phyloP scores from a whole-genome alignment of 1,140 invertebrate genomes.

The Drosophila suzukii region DNA sequence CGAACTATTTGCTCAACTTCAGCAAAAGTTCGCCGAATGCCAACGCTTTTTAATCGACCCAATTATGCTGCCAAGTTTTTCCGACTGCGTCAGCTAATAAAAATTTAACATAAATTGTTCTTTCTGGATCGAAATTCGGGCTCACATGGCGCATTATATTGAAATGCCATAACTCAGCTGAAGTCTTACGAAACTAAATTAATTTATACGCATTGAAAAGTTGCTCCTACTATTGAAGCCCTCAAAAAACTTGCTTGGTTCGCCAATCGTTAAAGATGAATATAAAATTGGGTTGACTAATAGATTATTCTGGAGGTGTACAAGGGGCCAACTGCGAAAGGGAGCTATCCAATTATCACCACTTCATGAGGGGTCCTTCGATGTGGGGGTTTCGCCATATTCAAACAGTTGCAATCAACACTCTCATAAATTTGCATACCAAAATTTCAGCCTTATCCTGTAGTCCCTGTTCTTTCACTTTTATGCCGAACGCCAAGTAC shows the following conservation, averaged over 20 bases:
- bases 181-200: constrained; percentile 61
- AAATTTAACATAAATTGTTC: constrained; percentile 62
- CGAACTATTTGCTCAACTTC: constrained; percentile 69
- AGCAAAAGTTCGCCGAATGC: constrained; percentile 61
- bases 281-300: constrained; percentile 53
- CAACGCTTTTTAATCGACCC: constrained; percentile 71
- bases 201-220: constrained; percentile 71
- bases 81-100: constrained; percentile 56
- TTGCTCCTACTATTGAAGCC: constrained; percentile 11
- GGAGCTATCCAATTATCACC: constrained; percentile 32
- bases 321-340: constrained; percentile 23
- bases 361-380: constrained; percentile 22
- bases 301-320: constrained; percentile 67
- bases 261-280: constrained; percentile 49
- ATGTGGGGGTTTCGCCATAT: constrained; percentile 13
- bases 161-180: constrained; percentile 73
- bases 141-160: constrained; percentile 66
- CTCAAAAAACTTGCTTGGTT: constrained; percentile 35
- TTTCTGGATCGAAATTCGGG: constrained; percentile 21
- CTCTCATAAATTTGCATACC: constrained; percentile 79
- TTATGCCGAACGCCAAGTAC: constrained; percentile 60
- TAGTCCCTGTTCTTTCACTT: constrained; percentile 46
- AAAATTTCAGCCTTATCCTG: constrained; percentile 65
- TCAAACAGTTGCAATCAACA: constrained; percentile 77
- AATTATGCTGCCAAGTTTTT: constrained; percentile 70